phyloP scores from a whole-genome alignment of 1,140 invertebrate species.

The Bombus haemorrhoidalis region DNA sequence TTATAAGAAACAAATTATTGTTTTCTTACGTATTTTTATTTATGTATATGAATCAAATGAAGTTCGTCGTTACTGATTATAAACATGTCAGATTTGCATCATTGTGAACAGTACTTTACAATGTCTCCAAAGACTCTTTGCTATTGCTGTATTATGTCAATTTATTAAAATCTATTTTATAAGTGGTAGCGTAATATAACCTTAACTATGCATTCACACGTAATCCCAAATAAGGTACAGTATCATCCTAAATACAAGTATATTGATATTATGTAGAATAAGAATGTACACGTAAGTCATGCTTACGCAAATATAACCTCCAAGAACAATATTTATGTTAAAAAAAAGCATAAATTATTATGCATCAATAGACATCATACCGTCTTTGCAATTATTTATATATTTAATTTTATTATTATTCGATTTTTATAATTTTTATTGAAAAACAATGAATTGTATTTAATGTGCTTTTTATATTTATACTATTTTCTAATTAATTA shows the following conservation, averaged over 20 bases:
- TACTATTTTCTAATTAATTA: slow-evolving; percentile 18
- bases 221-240: slow-evolving; percentile 72
- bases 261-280: neutral
- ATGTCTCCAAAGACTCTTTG: slow-evolving; percentile 20
- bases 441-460: neutral
- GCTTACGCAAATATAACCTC: slow-evolving; percentile 56
- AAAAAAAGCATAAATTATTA: slow-evolving; percentile 15
- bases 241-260: slow-evolving; percentile 6
- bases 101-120: slow-evolving; percentile 40
- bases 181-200: slow-evolving; percentile 30
- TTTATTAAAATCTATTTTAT: slow-evolving; percentile 54
- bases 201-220: slow-evolving; percentile 70
- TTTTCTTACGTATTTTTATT: neutral
- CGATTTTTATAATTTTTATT: neutral
- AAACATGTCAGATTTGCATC: neutral
- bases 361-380: neutral
- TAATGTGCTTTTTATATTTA: slow-evolving; percentile 6
- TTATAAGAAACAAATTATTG: neutral
- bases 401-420: neutral
- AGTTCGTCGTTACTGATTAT: neutral
- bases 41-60: neutral
- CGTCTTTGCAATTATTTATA: neutral
- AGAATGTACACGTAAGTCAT: neutral
- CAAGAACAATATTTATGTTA: slow-evolving; percentile 8
- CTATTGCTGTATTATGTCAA: slow-evolving; percentile 36